Evolutionary conservation across 2,888 invertebrate species (phyloP).

Genomic region (Protophormia terraenovae): DNA sequence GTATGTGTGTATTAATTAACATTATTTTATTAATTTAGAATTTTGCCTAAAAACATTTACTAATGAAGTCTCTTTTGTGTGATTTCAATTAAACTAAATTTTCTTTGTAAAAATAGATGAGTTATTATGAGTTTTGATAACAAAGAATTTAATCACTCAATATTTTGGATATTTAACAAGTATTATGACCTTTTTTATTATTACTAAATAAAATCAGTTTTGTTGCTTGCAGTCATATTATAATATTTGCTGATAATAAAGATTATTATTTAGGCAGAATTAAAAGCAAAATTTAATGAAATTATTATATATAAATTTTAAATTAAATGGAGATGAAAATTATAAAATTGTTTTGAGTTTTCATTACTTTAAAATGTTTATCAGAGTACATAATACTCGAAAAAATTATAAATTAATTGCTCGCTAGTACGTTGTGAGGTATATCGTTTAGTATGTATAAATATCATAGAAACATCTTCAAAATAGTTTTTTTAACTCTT

Average conservation of each 20-base stretch:
- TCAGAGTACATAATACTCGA: no score
- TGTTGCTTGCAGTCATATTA: background rate
- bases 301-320: no score
- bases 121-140: slow-evolving; percentile 5
- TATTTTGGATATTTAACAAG: background rate
- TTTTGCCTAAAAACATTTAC: slow-evolving; percentile 49
- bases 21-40: slow-evolving; percentile 48
- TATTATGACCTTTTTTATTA: background rate
- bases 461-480: no score
- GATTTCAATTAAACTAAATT: slow-evolving; percentile 3
- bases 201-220: background rate
- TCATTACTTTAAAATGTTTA: no score
- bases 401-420: no score
- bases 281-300: no score
- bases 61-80: slow-evolving; percentile 44
- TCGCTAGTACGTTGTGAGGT: no score
- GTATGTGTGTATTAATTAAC: slow-evolving; percentile 12
- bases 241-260: background rate
- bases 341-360: no score
- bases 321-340: no score
- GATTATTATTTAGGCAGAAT: background rate
- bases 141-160: slow-evolving; percentile 22
- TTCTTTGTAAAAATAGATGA: slow-evolving; percentile 20
- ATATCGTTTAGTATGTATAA: no score
- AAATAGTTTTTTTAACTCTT: no score